Conservation (phyloP, 2,888 invertebrate genomes). For the Lasiommata megera region DNA sequence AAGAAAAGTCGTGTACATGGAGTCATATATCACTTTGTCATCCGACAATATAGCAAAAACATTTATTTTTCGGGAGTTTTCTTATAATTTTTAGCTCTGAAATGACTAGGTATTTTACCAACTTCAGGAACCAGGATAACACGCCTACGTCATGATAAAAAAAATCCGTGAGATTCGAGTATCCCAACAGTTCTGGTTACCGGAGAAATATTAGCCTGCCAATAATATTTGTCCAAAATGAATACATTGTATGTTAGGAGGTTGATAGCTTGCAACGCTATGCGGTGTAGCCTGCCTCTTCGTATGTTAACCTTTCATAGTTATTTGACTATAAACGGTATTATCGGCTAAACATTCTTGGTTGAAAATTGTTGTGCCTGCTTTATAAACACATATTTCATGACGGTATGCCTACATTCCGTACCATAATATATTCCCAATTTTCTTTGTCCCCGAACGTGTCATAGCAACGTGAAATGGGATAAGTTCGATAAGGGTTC, state of each 20-base stretch:
- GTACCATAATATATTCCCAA: slow-evolving; percentile 12
- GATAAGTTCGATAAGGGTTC: slow-evolving; percentile 15
- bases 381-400: slow-evolving; percentile 10
- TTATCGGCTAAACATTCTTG: not conserved
- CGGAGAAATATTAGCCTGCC: no score
- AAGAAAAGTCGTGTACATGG: slow-evolving; percentile 13
- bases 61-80: slow-evolving; percentile 5
- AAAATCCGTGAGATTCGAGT: no score
- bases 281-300: no score
- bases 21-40: slow-evolving; percentile 16
- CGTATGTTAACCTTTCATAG: no score
- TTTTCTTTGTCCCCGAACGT: slow-evolving; percentile 15
- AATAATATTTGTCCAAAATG: not conserved
- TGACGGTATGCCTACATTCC: slow-evolving; percentile 6
- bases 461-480: slow-evolving; percentile 13
- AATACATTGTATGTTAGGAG: not conserved
- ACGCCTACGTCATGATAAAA: no score
- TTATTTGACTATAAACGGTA: not conserved
- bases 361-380: not conserved
- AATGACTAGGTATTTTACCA: no score
- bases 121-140: no score
- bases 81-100: not conserved
- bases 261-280: no score
- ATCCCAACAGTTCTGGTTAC: no score
- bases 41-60: not conserved